A percentile compares a stretch with the other conserved stretches of the same genome.
phyloP scores from a whole-genome alignment of 2,113 vertebrate species.

The Alligator sinensis region DNA sequence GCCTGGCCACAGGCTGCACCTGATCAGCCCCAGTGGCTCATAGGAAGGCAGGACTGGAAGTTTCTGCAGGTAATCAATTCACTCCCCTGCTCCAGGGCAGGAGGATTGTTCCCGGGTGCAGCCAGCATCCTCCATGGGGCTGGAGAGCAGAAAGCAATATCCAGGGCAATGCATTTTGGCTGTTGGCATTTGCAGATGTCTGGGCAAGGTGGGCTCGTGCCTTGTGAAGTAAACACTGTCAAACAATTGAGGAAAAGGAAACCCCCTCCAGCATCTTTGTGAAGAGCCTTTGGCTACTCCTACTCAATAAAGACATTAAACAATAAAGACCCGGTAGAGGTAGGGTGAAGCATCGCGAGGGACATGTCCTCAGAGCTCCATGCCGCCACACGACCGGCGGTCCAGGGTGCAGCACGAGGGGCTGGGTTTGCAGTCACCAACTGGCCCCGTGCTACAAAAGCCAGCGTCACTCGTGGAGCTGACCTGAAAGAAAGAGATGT shows the following conservation, averaged over 20 bases:
- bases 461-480: background rate
- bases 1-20: too few relatives aligned
- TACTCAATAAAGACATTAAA: background rate
- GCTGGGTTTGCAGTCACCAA: background rate
- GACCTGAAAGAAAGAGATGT: background rate
- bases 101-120: too few relatives aligned
- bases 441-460: too few relatives aligned
- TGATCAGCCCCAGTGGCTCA: too few relatives aligned
- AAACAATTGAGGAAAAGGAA: background rate
- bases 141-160: background rate
- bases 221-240: background rate
- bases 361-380: background rate
- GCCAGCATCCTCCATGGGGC: background rate
- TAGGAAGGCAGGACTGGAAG: too few relatives aligned
- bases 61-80: too few relatives aligned
- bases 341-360: background rate
- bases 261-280: background rate
- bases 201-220: background rate
- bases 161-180: background rate
- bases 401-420: background rate
- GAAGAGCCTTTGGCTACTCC: background rate
- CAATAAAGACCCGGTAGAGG: fast-evolving
- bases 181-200: background rate
- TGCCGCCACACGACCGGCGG: background rate
- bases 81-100: too few relatives aligned